Evolutionary conservation across 2,797 vertebrate species (phyloP).

Genomic region (Coregonus ussuriensis): DNA sequence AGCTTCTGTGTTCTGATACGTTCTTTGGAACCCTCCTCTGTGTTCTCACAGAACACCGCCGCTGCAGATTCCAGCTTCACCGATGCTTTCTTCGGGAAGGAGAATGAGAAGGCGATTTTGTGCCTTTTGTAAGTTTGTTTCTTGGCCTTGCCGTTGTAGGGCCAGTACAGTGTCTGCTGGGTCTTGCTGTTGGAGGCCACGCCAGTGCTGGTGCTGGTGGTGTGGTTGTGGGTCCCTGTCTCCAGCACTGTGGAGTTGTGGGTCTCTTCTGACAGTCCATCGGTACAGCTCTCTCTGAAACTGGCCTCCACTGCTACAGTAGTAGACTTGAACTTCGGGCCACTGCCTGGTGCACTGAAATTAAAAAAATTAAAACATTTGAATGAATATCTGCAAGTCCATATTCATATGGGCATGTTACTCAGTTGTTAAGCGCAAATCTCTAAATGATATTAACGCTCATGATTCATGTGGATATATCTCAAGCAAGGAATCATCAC

Average conservation of each 20-base stretch:
- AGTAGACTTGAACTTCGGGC: constrained; percentile 97
- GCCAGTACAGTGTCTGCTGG: constrained; percentile 36
- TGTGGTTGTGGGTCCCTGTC: constrained; percentile 34
- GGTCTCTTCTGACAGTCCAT: constrained; percentile 30
- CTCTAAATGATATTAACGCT: neutral
- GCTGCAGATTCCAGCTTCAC: constrained; percentile 86
- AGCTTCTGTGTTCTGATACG: constrained; percentile 72
- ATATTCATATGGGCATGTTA: neutral
- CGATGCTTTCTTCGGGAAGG: constrained; percentile 83
- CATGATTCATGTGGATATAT: too few relatives aligned
- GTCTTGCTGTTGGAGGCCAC: constrained; percentile 9
- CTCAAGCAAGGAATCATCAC: too few relatives aligned
- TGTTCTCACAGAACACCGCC: constrained; percentile 83
- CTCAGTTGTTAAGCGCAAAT: neutral
- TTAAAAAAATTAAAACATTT: neutral
- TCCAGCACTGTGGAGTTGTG: constrained; percentile 36
- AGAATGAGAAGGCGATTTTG: constrained; percentile 84
- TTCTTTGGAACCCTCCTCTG: constrained; percentile 71
- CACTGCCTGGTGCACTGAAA: constrained; percentile 91
- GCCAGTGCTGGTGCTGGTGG: constrained; percentile 20
- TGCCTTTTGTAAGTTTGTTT: constrained; percentile 69
- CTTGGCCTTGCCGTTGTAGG: constrained; percentile 56
- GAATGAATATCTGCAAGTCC: neutral
- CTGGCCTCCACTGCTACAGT: constrained; percentile 85
- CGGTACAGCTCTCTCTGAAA: constrained; percentile 33